Conservation (phyloP, 2,113 vertebrate genomes). For the Atlantisia rogersi region DNA sequence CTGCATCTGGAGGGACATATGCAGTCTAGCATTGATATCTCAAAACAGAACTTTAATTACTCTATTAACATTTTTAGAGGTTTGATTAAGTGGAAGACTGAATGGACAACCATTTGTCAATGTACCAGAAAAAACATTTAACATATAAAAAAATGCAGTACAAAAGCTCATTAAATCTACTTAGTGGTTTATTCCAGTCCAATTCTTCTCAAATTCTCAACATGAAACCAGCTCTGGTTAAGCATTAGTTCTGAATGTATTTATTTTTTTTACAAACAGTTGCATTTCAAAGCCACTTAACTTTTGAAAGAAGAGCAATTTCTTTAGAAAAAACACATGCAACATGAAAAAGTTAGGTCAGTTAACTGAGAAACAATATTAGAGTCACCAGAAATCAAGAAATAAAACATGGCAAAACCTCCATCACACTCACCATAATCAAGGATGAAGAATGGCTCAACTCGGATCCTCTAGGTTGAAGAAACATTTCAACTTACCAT, state of each 20-base stretch:
- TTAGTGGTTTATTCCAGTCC: neutral
- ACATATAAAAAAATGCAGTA: neutral
- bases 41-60: neutral
- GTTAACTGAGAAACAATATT: slow-evolving; percentile 17
- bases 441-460: slow-evolving; percentile 34
- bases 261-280: neutral
- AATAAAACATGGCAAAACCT: neutral
- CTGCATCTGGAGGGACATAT: neutral
- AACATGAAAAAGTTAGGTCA: slow-evolving; percentile 13
- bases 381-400: slow-evolving; percentile 3
- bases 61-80: neutral
- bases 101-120: neutral
- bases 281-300: neutral
- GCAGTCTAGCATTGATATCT: neutral
- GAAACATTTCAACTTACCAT: slow-evolving; percentile 52
- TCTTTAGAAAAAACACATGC: slow-evolving; percentile 38
- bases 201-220: neutral
- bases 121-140: neutral
- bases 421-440: neutral
- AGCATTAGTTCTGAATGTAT: slow-evolving; percentile 30
- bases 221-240: neutral
- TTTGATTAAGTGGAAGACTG: neutral
- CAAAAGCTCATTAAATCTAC: neutral
- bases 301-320: neutral
- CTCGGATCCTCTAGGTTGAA: slow-evolving; percentile 39